Conservation (phyloP, 2,888 invertebrate species). For the Falcaria lacertinaria region DNA sequence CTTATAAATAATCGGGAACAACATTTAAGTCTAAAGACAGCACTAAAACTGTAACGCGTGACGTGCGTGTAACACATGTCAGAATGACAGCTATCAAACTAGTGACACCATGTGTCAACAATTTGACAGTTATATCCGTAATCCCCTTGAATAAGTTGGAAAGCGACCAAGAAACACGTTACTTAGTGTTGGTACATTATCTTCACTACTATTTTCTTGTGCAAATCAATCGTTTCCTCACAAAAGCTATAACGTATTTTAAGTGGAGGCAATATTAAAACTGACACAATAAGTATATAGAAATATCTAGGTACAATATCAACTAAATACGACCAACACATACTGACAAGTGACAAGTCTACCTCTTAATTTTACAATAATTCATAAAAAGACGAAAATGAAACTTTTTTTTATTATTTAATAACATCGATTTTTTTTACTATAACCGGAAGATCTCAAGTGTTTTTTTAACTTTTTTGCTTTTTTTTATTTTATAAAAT, state of each 20-base stretch:
- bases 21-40: conserved; percentile 68
- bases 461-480: conserved; percentile 56
- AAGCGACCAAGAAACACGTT: conserved; percentile 30
- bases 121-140: conserved; percentile 13
- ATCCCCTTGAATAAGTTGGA: too few relatives aligned
- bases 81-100: conserved; percentile 8
- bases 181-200: conserved; percentile 52
- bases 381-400: conserved; percentile 72
- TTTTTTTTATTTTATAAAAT: conserved; percentile 71
- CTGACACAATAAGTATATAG: conserved; percentile 77
- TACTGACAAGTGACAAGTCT: conserved; percentile 57
- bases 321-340: conserved; percentile 76
- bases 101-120: conserved; percentile 10
- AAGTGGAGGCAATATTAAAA: conserved; percentile 77
- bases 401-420: conserved; percentile 36
- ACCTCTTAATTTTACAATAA: conserved; percentile 73
- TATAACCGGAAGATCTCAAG: conserved; percentile 72
- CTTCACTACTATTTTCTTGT: conserved; percentile 71
- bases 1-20: conserved; percentile 76
- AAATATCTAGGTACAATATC: conserved; percentile 73
- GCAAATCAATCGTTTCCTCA: conserved; percentile 65
- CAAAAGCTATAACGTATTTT: conserved; percentile 75
- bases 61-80: conserved; percentile 21
- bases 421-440: conserved; percentile 58
- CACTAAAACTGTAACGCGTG: conserved; percentile 50